These are phyloP conservation scores for Cavia porcellus DNA, from an alignment of 2,113 vertebrate genomes.

Conservation along the genomic window DNA sequence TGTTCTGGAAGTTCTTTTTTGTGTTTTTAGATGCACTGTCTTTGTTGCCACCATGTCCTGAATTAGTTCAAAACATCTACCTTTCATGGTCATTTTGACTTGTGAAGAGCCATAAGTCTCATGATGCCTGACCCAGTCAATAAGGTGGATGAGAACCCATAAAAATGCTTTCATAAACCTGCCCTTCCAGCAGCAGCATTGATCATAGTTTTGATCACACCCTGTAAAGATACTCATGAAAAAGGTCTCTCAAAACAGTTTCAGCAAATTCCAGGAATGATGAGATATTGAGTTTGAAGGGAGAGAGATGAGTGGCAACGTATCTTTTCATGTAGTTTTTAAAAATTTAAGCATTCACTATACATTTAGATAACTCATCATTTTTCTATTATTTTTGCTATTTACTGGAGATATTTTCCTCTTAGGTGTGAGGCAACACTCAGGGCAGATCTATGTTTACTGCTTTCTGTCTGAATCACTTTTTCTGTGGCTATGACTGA, in stretches of 20 bases:
- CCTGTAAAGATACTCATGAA: background rate
- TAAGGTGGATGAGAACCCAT: background rate
- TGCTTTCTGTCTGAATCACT: background rate
- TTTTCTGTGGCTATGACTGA: constrained; percentile 7
- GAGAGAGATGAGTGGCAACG: background rate
- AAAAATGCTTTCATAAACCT: background rate
- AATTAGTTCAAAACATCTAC: background rate
- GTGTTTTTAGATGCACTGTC: background rate
- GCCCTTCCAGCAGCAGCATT: background rate
- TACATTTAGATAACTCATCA: background rate
- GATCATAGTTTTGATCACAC: background rate
- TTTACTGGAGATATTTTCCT: background rate
- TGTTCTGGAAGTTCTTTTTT: background rate
- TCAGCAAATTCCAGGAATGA: background rate
- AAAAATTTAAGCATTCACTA: background rate
- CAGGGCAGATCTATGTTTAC: background rate
- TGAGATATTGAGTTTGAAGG: background rate
- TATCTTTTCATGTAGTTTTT: background rate
- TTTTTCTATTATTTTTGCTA: background rate
- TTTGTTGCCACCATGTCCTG: background rate
- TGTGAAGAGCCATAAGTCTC: background rate
- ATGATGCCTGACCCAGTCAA: background rate
- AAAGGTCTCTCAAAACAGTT: background rate
- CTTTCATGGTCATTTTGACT: background rate
- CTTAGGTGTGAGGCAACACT: background rate